Conservation (phyloP, 2,888 invertebrate species). For the Peribatodes rhomboidaria region DNA sequence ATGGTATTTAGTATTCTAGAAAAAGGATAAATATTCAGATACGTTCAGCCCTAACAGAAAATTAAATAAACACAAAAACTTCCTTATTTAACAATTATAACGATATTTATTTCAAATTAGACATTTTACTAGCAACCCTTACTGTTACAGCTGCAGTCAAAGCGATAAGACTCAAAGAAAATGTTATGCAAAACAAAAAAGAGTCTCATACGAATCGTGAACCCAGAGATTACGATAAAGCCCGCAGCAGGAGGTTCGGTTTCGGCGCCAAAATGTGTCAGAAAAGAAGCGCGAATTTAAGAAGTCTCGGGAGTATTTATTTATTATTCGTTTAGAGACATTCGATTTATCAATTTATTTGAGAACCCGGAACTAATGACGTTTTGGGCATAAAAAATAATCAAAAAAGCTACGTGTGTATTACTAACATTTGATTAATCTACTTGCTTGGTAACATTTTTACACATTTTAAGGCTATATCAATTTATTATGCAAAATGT, state of each 20-base stretch:
- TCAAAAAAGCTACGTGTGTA: not conserved
- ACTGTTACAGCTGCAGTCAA: slow-evolving; percentile 33
- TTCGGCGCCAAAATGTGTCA: slow-evolving; percentile 70
- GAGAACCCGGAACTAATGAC: slow-evolving; percentile 13
- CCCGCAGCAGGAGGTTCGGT: slow-evolving; percentile 57
- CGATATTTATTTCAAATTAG: not conserved
- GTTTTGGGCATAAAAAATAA: not conserved
- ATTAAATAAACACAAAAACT: too few relatives aligned
- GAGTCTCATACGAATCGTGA: slow-evolving; percentile 55
- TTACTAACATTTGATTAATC: too few relatives aligned
- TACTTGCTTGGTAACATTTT: too few relatives aligned
- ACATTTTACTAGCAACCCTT: not conserved
- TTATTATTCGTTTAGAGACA: slow-evolving; percentile 53
- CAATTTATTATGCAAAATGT: too few relatives aligned
- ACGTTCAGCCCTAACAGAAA: too few relatives aligned
- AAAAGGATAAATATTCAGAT: too few relatives aligned
- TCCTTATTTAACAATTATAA: too few relatives aligned
- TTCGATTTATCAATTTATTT: slow-evolving; percentile 55
- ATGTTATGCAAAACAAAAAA: slow-evolving; percentile 59
- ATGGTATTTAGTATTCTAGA: too few relatives aligned
- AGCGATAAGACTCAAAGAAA: slow-evolving; percentile 50
- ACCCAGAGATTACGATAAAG: slow-evolving; percentile 68
- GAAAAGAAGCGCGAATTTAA: slow-evolving; percentile 61
- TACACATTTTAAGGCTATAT: too few relatives aligned
- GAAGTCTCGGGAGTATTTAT: slow-evolving; percentile 58